phyloP scores from a whole-genome alignment of 2,888 invertebrate species.

The Athalia rosae region DNA sequence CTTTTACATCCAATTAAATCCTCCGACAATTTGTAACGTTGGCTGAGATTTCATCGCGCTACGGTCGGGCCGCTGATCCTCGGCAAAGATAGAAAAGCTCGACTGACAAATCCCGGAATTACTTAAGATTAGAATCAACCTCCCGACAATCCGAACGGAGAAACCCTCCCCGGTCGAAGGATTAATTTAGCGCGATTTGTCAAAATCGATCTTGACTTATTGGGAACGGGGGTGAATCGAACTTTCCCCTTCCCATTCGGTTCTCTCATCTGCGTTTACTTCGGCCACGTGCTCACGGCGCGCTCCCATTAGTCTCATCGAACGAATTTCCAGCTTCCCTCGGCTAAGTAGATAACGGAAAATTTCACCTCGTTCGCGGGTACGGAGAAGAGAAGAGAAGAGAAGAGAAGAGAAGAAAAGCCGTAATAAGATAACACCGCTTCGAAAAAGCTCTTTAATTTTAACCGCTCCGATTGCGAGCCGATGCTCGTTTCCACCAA shows the following conservation, averaged over 20 bases:
- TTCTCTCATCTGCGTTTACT: neutral
- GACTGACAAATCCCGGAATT: constrained; percentile 53
- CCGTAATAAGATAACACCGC: too few species aligned
- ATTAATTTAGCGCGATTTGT: constrained; percentile 41
- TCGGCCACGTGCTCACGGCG: neutral
- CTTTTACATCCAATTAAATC: constrained; percentile 55
- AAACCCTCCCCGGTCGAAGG: constrained; percentile 55
- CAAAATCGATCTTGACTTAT: constrained; percentile 42
- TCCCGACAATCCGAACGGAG: constrained; percentile 55
- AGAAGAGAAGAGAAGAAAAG: too few species aligned
- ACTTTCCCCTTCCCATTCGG: constrained; percentile 8
- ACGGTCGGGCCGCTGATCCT: constrained; percentile 40
- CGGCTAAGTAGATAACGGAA: neutral
- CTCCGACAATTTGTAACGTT: constrained; percentile 55
- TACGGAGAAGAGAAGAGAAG: too few species aligned
- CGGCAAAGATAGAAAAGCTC: constrained; percentile 48
- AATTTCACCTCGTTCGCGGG: too few species aligned
- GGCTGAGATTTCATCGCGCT: constrained; percentile 8
- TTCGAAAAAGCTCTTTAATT: too few species aligned
- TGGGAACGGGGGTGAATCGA: constrained; percentile 30
- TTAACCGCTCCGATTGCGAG: too few species aligned
- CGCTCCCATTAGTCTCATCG: constrained; percentile 16
- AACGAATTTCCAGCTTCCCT: neutral
- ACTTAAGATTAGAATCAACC: constrained; percentile 62
- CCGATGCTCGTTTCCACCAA: too few species aligned